Evolutionary conservation across 2,888 invertebrate genomes (phyloP), one percentile per base, ranked within the genome.

Genomic region (Phasia obesa): DNA sequence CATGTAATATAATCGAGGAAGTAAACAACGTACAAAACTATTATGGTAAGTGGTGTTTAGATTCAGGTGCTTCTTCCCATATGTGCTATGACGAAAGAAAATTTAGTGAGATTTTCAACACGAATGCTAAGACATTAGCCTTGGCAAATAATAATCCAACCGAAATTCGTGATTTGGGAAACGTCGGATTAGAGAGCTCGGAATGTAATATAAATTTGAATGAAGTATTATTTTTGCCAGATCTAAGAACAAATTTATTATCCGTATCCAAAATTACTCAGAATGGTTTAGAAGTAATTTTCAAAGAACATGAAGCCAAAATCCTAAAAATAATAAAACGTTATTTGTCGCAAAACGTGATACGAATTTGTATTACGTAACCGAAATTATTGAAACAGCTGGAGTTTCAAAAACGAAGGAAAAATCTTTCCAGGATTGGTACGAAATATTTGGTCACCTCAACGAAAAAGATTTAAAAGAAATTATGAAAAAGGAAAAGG

Each of bases 381-480:
- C 2, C 19, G 57, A 57, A 31, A 13, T n/a, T n/a, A 31, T 49
- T 9, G n/a, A 59, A 17, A 9, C 17, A 1, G 47, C 44, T 3
- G 4, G 35, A 11, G 5, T 11, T 11, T 19, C 31, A 5, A 13
- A 44, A 38, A 47, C 13, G 5, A 44, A 53, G 2, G 42, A 47
- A 35, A 62, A 64, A 49, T 19, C 31, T 3, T 17, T 53, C 3
- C 51, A 65, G 49, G 65, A 69, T 60, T 81, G 71, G 69, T 78
- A 81, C 23, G 60, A 81, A 62, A 53, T 71, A 5, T 53, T 75
- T 35, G 69, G 82, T 2, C 73, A 84, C 35, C 31, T 82, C 11
- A 84, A 79, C 19, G 53, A 75, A 57, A 71, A 31, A 7, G 75
- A 82, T 23, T 31, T 84, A 13, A 84, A 84, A 21, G 49, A 80